A percentile compares a stretch with the other conserved stretches of the same genome.
phyloP scores from a whole-genome alignment of 2,888 invertebrate species.

The Reticulitermes lucifugus region DNA sequence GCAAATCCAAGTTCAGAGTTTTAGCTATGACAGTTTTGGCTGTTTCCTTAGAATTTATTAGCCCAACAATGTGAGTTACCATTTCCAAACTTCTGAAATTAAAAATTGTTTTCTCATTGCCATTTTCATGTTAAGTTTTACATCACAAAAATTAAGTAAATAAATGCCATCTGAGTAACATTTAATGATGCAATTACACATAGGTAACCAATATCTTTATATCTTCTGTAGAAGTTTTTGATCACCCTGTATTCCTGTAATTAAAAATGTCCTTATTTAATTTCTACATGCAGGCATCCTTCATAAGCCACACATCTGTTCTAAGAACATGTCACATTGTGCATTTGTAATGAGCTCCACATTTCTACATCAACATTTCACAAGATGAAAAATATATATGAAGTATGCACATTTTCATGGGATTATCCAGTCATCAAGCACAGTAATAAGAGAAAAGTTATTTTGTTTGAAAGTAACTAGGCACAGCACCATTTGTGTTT shows the following conservation, averaged over 20 bases:
- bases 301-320: not conserved
- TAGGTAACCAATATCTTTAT: not conserved
- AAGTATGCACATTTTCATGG: not conserved
- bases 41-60: too few species aligned
- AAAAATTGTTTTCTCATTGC: too few species aligned
- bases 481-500: too few species aligned
- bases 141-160: not conserved
- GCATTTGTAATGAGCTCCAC: not conserved
- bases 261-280: not conserved
- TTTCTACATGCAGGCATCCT: not conserved
- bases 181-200: not conserved
- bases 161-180: not conserved
- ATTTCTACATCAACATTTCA: not conserved
- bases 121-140: not conserved
- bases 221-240: not conserved
- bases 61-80: too few species aligned
- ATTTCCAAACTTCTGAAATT: too few species aligned
- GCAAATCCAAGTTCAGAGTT: too few species aligned
- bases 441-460: too few species aligned
- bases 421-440: too few species aligned
- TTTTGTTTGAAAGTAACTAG: too few species aligned
- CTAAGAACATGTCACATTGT: not conserved
- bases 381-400: not conserved
- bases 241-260: constrained; percentile 8
- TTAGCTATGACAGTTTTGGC: too few species aligned